These are phyloP conservation scores for Noctua janthina DNA, from an alignment of 2,888 invertebrate species.

Conservation along the genomic window DNA sequence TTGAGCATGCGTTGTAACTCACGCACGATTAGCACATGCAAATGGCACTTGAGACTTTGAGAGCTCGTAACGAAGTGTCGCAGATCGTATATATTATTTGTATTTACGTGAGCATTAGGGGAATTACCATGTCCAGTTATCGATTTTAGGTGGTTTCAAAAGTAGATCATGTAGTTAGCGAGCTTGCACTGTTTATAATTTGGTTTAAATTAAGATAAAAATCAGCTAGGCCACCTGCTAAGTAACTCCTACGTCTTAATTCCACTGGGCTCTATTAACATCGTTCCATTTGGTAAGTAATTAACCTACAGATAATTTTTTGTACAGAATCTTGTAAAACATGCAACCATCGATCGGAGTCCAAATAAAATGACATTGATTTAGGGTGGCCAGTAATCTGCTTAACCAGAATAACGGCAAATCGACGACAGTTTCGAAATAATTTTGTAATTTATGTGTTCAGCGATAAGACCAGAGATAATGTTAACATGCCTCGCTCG, in stretches of 20 bases:
- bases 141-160: slow-evolving; percentile 16
- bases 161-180: slow-evolving; percentile 14
- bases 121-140: slow-evolving; percentile 28
- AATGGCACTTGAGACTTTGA: slow-evolving; percentile 38
- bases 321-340: not conserved
- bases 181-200: slow-evolving; percentile 5
- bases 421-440: slow-evolving; percentile 31
- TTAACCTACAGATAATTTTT: not conserved
- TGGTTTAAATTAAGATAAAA: slow-evolving; percentile 13
- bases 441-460: slow-evolving; percentile 52
- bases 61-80: slow-evolving; percentile 34
- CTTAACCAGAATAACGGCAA: slow-evolving; percentile 18
- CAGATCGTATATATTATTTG: slow-evolving; percentile 29
- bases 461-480: slow-evolving; percentile 47
- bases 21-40: slow-evolving; percentile 58
- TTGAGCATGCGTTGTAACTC: slow-evolving; percentile 50
- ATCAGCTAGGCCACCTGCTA: not conserved
- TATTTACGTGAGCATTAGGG: slow-evolving; percentile 17
- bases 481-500: slow-evolving; percentile 27
- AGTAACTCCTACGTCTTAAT: slow-evolving; percentile 27
- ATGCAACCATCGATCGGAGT: not conserved
- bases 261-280: not conserved
- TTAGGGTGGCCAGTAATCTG: slow-evolving; percentile 29
- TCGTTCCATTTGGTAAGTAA: not conserved
- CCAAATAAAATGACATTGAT: slow-evolving; percentile 27